Evolutionary conservation across 2,888 invertebrate species (phyloP).

Genomic region (Eupeodes luniger): DNA sequence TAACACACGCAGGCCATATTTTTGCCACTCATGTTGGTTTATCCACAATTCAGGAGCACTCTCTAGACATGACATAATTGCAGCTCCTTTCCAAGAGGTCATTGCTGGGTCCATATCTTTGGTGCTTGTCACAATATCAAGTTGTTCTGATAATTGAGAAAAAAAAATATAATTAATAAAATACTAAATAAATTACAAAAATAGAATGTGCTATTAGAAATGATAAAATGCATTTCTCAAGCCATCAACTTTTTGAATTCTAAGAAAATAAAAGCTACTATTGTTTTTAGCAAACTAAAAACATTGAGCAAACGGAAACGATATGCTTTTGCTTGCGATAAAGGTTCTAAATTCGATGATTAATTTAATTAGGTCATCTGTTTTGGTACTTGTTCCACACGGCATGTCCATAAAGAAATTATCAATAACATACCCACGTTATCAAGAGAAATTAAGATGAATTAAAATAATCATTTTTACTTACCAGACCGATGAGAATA

Average conservation of each 20-base stretch:
- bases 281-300: no score
- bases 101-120: constrained; percentile 96
- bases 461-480: background rate
- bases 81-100: constrained; percentile 97
- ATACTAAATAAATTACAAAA: background rate
- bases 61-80: constrained; percentile 96
- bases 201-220: no score
- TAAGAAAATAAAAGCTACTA: no score
- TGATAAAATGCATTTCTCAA: no score
- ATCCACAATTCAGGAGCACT: constrained; percentile 98
- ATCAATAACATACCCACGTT: no score
- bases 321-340: no score
- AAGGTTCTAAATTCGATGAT: no score
- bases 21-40: constrained; percentile 92
- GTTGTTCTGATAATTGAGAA: constrained; percentile 86
- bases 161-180: background rate
- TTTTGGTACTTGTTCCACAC: no score
- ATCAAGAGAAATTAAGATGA: background rate
- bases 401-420: no score
- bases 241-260: no score
- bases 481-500: constrained; percentile 89
- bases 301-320: no score
- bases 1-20: constrained; percentile 92
- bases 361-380: no score
- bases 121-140: constrained; percentile 95